A percentile compares a stretch with the other conserved stretches of the same genome.
These are phyloP conservation scores for Atherinosoma microstoma DNA, from an alignment of 2,797 vertebrate species.

Conservation along the genomic window DNA sequence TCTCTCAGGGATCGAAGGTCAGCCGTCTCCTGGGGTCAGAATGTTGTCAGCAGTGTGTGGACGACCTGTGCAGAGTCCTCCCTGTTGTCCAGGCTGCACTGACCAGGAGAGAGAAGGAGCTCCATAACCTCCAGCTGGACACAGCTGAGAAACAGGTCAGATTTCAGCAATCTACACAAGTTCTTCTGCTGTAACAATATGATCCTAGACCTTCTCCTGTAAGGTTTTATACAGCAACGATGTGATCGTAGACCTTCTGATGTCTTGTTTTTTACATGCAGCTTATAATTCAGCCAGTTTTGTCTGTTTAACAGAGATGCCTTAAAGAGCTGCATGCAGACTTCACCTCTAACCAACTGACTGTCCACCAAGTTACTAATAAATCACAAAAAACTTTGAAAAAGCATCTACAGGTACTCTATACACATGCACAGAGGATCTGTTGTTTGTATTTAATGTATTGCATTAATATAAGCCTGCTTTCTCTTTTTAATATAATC, in stretches of 20 bases:
- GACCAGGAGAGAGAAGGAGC: constrained; percentile 74
- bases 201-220: neutral
- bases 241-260: too few relatives aligned
- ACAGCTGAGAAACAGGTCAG: constrained; percentile 84
- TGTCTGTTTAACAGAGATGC: constrained; percentile 82
- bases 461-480: neutral
- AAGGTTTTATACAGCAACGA: too few relatives aligned
- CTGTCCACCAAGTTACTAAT: constrained; percentile 74
- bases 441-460: neutral
- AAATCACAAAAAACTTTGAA: constrained; percentile 54
- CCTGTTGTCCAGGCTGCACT: constrained; percentile 74
- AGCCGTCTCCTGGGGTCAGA: constrained; percentile 65
- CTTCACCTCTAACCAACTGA: constrained; percentile 83
- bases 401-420: constrained; percentile 87
- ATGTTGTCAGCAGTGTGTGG: constrained; percentile 78
- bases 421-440: too few relatives aligned
- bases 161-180: too few relatives aligned
- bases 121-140: constrained; percentile 81
- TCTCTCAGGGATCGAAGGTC: constrained; percentile 80
- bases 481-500: neutral
- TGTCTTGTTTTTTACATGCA: constrained; percentile 7
- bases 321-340: constrained; percentile 86
- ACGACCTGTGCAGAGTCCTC: constrained; percentile 75
- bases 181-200: neutral
- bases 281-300: constrained; percentile 1